Evolutionary conservation across 2,113 vertebrate genomes (phyloP).

Genomic region (Sylvilagus bachmani): DNA sequence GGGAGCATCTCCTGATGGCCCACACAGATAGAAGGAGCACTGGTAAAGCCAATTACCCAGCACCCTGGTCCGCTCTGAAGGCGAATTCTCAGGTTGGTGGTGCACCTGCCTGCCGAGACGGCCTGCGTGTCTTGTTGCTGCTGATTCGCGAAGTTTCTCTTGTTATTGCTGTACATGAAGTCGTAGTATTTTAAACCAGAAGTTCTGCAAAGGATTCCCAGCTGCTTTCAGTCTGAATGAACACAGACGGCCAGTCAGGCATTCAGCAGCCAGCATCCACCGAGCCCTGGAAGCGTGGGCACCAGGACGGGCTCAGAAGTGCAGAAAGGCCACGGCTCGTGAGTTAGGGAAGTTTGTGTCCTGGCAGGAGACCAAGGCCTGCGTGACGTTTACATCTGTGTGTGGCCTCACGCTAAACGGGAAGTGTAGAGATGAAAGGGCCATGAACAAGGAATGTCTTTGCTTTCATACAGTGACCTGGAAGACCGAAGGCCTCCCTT

Average conservation of each 20-base stretch:
- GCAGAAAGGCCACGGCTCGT: neutral
- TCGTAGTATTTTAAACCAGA: slow-evolving; percentile 25
- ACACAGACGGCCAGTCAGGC: neutral
- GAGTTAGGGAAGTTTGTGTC: neutral
- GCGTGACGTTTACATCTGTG: neutral
- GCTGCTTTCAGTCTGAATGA: neutral
- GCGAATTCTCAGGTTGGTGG: neutral
- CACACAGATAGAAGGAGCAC: neutral
- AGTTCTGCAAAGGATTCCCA: slow-evolving; percentile 10
- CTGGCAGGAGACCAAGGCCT: neutral
- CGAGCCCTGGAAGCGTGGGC: neutral
- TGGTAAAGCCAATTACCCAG: neutral
- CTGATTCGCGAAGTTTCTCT: neutral
- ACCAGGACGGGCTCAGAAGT: neutral
- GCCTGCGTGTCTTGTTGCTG: neutral
- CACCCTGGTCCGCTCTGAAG: neutral
- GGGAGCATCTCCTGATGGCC: neutral
- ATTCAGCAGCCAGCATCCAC: neutral
- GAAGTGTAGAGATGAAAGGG: neutral
- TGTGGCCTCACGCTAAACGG: neutral
- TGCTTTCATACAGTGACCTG: neutral
- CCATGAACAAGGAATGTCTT: neutral
- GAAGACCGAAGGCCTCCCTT: neutral
- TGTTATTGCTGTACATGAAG: neutral
- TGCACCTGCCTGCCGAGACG: neutral